A percentile compares a stretch with the other conserved stretches of the same genome.
Evolutionary conservation across 53 echinoderm and acorn worm genomes (phyloP).

Genomic region (Arbacia lixula): DNA sequence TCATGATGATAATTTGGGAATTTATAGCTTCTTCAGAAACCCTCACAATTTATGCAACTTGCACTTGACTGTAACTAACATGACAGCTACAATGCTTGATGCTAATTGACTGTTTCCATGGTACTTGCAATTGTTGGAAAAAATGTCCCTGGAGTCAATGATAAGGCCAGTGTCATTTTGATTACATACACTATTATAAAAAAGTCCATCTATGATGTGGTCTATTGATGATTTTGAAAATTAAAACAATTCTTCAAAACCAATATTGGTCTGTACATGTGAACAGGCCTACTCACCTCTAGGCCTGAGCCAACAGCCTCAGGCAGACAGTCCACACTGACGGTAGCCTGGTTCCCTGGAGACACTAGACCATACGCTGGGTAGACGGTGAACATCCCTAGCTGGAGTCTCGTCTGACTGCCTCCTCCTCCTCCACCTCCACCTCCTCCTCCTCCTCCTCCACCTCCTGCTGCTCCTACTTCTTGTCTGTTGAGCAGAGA

Average conservation of each 20-base stretch:
- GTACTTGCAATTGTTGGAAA: not conserved
- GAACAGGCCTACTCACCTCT: constrained; percentile 72
- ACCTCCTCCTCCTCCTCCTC: constrained; percentile 79
- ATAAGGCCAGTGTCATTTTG: no score
- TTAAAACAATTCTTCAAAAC: no score
- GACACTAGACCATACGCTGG: constrained; percentile 94
- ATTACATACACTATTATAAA: not conserved
- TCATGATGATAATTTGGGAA: no score
- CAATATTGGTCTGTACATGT: no score
- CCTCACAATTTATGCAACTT: no score
- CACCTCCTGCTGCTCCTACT: constrained; percentile 72
- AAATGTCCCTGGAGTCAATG: not conserved
- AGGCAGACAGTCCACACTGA: constrained; percentile 95
- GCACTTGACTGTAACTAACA: no score
- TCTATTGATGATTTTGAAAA: no score
- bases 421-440: constrained; percentile 90
- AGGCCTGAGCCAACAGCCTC: constrained; percentile 80
- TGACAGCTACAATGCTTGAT: not conserved
- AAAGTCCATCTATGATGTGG: no score
- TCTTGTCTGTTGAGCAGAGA: constrained; percentile 77
- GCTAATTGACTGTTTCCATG: not conserved
- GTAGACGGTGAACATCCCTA: constrained; percentile 98
- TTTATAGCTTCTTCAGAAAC: no score
- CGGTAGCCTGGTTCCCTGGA: constrained; percentile 84
- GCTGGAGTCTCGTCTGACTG: constrained; percentile 94